Percentiles rank a stretch among this genome's conserved stretches.
phyloP scores from a whole-genome alignment of 2,113 vertebrate genomes.

The Empidonax traillii region DNA sequence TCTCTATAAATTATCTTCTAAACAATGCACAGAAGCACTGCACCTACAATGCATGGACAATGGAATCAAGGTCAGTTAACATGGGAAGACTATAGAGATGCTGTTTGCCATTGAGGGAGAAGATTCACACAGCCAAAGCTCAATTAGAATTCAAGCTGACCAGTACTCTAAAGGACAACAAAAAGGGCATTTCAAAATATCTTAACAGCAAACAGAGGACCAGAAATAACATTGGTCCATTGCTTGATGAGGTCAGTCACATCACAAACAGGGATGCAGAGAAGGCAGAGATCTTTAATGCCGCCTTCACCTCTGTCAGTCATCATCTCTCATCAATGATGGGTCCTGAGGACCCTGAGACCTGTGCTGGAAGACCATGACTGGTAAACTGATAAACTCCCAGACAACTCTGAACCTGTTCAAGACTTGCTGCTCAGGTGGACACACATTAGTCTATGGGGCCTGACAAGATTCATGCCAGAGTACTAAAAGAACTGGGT shows the following conservation, averaged over 20 bases:
- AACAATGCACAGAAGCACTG: background rate
- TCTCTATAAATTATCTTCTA: background rate
- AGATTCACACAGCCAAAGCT: background rate
- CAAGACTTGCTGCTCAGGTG: background rate
- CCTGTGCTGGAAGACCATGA: background rate
- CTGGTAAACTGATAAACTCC: background rate
- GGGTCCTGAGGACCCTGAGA: background rate
- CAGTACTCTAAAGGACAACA: background rate
- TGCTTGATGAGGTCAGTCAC: background rate
- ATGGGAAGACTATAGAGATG: background rate
- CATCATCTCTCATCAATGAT: background rate
- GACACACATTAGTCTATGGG: accelerated
- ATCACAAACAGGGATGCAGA: background rate
- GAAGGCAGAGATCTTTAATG: background rate
- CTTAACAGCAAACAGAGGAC: background rate
- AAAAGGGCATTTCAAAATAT: background rate
- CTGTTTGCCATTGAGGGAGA: background rate
- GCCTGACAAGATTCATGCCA: background rate
- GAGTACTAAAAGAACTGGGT: background rate
- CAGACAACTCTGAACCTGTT: background rate
- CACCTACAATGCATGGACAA: background rate
- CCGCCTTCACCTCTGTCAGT: background rate
- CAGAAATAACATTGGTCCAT: background rate
- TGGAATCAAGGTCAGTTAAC: background rate
- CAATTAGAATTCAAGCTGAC: background rate